Base-by-base conservation (phyloP, 1,140 invertebrate species). In the Bradynema listronoti region DNA sequence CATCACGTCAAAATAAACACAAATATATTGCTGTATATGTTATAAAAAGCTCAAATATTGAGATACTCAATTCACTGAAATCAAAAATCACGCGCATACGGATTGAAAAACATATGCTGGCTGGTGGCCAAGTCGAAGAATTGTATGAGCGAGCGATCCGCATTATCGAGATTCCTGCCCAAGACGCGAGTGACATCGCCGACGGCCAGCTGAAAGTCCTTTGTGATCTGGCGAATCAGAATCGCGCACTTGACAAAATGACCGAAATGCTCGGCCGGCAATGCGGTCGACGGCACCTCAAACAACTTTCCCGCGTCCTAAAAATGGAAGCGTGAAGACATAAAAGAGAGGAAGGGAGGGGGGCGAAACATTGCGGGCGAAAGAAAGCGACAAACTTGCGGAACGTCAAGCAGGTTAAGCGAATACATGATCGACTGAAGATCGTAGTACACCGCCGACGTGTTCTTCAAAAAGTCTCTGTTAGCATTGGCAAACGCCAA, bases 111-210 rank as follows among this genome's bases (percentile, higher is more conserved):
- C 22, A 55, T 45, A 27, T 55, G 50, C 52, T 55, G 52, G n/a
- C 52, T 55, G 22, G 52, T 55, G 5, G 52, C 52, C 3, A 55
- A 47, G 33, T 55, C 52, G 32, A 53, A 19, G 51, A 53, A 53
- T 19, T 53, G 51, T 47, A 24, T 24, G 7, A 53, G 7, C 51
- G 51, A 53, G 32, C 7, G 7, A 55, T 53, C 51, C 51, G 27
- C 19, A 7, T 53, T 14, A 24, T 24, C 9, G 51, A 53, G 51
- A 55, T 53, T 24, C n/a, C n/a, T n/a, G 7, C 29, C 16, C 32
- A 45, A 55, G 19, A 53, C 25, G 6, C n/a, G 16, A 7, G 32
- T 19, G 51, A 53, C 7, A 19, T 53, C 51, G 7, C 32, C 51
- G n/a, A 53, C 7, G n/a, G 7, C 52, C 51, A 53, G n/a, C 51